Evolutionary conservation across 2,797 vertebrate genomes (phyloP), one percentile per base, ranked within the genome.

Genomic region (Sebastes kiyomatsui): DNA sequence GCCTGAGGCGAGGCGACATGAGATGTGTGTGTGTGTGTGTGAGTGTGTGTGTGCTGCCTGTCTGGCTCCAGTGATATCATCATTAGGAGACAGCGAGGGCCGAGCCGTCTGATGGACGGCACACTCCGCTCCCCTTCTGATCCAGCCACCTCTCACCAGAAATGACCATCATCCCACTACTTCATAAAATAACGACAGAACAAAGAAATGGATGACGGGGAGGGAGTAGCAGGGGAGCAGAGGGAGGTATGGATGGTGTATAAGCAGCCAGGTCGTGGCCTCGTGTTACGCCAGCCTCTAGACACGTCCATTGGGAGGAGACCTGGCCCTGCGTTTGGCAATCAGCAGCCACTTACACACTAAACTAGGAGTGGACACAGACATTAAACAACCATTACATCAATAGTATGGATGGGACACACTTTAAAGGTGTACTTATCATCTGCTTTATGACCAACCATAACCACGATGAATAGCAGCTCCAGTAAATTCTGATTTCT

Each of bases 11-110:
- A 86, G 90, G 85, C 87, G 84, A 88, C 87, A 62, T 7, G 5
- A 82, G 67, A 56, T 80, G 77, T 87, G 69, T 58, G 56, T 73
- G 72, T 18, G 5, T 8, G 30, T 32, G 77, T 87, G 69, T 82
- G 27, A 54, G 56, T 66, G 73, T 77, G 78, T 82, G 75, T 73
- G 81, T n/a, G 62, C 35, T 82, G 79, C 69, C 64, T 52, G 91
- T 88, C 91, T 92, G 94, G 92, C 92, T 94, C 93, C 93, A 92
- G 89, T 94, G 94, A 94, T 93, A 88, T 95, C 94, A 95, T 95
- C 93, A 88, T 79, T 22, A 80, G 70, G 85, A 93, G 94, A 94
- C 93, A 89, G 85, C 72, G 2, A 81, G 82, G 82, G 87, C 87
- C 60, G 59, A 76, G 79, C 69, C 28, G 85, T 60, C 92, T 93